Evolutionary conservation across 2,797 vertebrate genomes (phyloP).

Genomic region (Sebastes diploproa): DNA sequence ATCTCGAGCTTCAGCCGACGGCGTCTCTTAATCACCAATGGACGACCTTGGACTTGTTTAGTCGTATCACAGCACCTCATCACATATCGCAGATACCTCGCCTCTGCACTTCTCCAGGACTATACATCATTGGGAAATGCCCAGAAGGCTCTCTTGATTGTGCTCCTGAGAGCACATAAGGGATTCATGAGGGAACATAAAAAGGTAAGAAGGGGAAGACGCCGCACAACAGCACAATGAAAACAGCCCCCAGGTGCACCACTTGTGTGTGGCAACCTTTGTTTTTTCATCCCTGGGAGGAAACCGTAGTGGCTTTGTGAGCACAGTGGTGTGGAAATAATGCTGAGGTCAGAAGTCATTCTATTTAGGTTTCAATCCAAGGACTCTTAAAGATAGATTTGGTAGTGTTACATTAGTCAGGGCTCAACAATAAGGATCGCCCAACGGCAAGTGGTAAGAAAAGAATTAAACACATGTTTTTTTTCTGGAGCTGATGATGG

Average conservation of each 20-base stretch:
- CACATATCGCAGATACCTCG: conserved; percentile 42
- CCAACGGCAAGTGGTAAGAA: too few species aligned
- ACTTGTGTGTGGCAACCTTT: not conserved
- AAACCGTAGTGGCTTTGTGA: conserved; percentile 15
- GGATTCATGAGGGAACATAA: conserved; percentile 63
- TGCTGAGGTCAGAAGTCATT: not conserved
- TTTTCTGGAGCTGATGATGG: too few species aligned
- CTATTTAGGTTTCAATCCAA: not conserved
- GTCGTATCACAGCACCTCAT: conserved; percentile 55
- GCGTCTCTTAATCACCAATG: conserved; percentile 70
- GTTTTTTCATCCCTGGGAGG: not conserved
- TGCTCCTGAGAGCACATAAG: conserved; percentile 54
- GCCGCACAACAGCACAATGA: conserved; percentile 9
- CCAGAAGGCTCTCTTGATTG: conserved; percentile 57
- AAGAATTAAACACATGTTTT: too few species aligned
- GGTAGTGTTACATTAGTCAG: not conserved
- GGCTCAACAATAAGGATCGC: not conserved
- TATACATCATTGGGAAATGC: conserved; percentile 55
- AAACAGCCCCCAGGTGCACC: conserved; percentile 35
- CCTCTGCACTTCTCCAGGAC: conserved; percentile 43
- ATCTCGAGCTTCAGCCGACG: conserved; percentile 46
- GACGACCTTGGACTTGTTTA: conserved; percentile 75
- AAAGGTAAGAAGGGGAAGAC: conserved; percentile 32
- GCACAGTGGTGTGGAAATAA: conserved; percentile 3
- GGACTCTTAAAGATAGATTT: not conserved